A percentile compares a stretch with the other conserved stretches of the same genome.
phyloP scores from a whole-genome alignment of 1,140 invertebrate species.

The Drosophila oshimai region DNA sequence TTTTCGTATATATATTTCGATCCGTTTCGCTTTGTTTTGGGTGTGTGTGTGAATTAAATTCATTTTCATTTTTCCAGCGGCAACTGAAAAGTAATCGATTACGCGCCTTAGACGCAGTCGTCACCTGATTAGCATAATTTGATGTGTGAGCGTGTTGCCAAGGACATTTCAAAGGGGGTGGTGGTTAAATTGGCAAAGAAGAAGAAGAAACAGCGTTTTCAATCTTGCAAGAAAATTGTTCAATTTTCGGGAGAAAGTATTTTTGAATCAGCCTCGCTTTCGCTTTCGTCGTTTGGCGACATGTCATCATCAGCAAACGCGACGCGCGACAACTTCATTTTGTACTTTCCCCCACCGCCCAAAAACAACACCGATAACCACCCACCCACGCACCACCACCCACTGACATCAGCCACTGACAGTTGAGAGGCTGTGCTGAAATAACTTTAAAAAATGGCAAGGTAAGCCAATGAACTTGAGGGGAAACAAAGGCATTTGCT shows the following conservation, averaged over 20 bases:
- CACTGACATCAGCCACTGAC: conserved; percentile 23
- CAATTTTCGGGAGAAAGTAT: conserved; percentile 49
- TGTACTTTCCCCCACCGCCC: conserved; percentile 1
- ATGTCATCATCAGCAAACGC: conserved; percentile 54
- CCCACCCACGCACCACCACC: not conserved
- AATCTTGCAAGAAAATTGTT: conserved; percentile 46
- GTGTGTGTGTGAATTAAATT: conserved; percentile 41
- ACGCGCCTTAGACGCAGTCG: conserved; percentile 27
- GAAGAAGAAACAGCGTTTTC: conserved; percentile 26
- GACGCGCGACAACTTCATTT: conserved; percentile 70
- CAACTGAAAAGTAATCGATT: conserved; percentile 54
- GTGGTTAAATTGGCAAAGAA: not conserved
- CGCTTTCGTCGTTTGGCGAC: conserved; percentile 13
- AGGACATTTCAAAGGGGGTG: conserved; percentile 19
- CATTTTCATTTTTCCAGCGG: conserved; percentile 30
- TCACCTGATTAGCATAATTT: conserved; percentile 70
- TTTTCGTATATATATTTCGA: not conserved
- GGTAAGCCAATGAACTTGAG: conserved; percentile 42
- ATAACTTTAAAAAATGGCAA: conserved; percentile 20
- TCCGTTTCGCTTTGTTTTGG: too few species aligned
- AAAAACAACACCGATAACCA: not conserved
- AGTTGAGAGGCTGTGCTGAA: conserved; percentile 38
- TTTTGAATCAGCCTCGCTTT: conserved; percentile 44
- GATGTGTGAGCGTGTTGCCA: conserved; percentile 47
- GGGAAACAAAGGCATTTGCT: conserved; percentile 4